Evolutionary conservation across 2,888 invertebrate genomes (phyloP), one percentile per base, ranked within the genome.

Genomic region (Watsonalla cultraria): DNA sequence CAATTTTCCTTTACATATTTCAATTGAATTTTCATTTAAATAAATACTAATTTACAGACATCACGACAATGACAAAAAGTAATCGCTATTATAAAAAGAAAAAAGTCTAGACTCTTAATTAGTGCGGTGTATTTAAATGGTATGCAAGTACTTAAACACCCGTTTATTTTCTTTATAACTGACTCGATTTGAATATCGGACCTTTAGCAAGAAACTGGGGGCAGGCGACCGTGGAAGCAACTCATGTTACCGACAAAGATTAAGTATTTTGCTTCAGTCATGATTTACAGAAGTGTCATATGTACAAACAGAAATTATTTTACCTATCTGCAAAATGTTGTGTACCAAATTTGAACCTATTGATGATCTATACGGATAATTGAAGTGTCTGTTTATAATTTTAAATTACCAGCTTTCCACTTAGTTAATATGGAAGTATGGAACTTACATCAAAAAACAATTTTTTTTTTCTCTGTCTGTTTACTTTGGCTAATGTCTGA

Each of bases 191-290:
- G 61, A 70, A 71, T 68, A 66, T 64, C 67, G 68, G 65, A 62
- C 60, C 65, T 60, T 60, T 66, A 64, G 64, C 70, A 68, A 72
- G 69, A 70, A 70, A 70, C 68, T 63, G 63, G 63, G 67, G 58
- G 66, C 73, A 65, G 67, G 68, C 65, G 62, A 69, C 70, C 74
- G 68, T 71, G 68, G 64, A 66, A 49, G 60, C 65, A 56, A 58
- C 58, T 60, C 61, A 62, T 64, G 63, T 64, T 64, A 57, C 59
- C 50, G 63, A 59, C 79, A 76, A 68, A 78, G 80, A 81, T 67
- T 73, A 78, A 74, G 68, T 57, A 69, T 61, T 57, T 53, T 58
- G 66, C 61, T 62, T 64, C 60, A 58, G 42, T 11, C 5, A 42
- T 11, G 42, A 42, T 42, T 42, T 11, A 11, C 42, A 42, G 42